Evolutionary conservation across 2,888 invertebrate genomes (phyloP), one percentile per base, ranked within the genome.

Genomic region (Hirtodrosophila alboralis): DNA sequence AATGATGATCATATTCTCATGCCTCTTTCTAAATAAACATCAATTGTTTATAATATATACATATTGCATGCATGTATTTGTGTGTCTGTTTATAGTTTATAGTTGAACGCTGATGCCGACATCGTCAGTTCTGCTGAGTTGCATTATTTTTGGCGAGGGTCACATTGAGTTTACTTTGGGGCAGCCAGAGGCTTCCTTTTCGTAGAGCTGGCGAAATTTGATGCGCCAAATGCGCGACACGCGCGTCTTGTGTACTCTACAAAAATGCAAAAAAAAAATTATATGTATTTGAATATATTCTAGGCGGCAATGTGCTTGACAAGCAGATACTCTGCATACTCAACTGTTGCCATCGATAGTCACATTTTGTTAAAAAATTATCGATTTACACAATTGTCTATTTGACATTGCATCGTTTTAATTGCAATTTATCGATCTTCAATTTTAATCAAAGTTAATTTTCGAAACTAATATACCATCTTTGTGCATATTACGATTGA

Each of bases 1-100:
- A 14, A 41, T 59, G 41, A 38, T 45, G 23, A n/a, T 12, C 5
- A 59, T 52, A 30, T 41, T 44, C n/a, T n/a, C n/a, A n/a, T n/a
- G n/a, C n/a, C n/a, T n/a, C n/a, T n/a, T n/a, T 79, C 71, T 59
- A 76, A 83, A 79, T 73, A 83, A 83, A 79, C 74, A 79, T 74
- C 60, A 79, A 79, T 79, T 79, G 79, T 68, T 76, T 79, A 81
- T 66, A 58, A 64, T 72, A 67, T 61, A 53, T 5, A 38, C n/a
- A 26, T 1, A 23, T 18, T 47, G 16, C 33, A 31, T 40, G 14
- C 36, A 6, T 36, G 14, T 41, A 14, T 36, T 6, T 28, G 6
- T 33, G 23, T 43, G 14, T 44, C 18, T 56, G 40, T 52, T 51
- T 57, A 54, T 49, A 59, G 64, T 65, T 60, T 71, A 36, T 40